These are phyloP conservation scores for Centropristis striata DNA, from an alignment of 2,113 vertebrate genomes.

Conservation along the genomic window DNA sequence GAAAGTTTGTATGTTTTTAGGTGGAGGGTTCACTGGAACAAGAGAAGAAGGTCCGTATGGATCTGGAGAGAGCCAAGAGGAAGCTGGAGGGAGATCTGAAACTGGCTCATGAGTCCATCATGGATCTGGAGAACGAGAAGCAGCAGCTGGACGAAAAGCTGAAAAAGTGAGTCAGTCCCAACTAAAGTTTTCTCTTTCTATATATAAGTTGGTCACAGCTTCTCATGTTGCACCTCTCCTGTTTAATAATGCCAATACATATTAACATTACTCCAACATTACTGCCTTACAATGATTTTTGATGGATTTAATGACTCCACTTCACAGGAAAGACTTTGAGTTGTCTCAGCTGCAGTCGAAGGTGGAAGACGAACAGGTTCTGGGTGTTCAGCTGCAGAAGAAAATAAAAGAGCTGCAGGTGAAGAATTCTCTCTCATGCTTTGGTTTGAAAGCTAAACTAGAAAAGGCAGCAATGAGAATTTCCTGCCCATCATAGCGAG, in stretches of 20 bases:
- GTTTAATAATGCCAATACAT: background rate
- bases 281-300: no score
- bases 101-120: slow-evolving; percentile 57
- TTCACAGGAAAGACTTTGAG: slow-evolving; percentile 78
- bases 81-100: slow-evolving; percentile 69
- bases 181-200: no score
- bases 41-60: slow-evolving; percentile 88
- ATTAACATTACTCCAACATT: background rate
- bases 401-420: slow-evolving; percentile 68
- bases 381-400: slow-evolving; percentile 74
- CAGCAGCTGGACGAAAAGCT: slow-evolving; percentile 86
- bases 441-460: background rate
- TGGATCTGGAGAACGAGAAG: slow-evolving; percentile 78
- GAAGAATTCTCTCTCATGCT: background rate
- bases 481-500: no score
- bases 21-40: slow-evolving; percentile 86
- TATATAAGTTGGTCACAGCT: background rate
- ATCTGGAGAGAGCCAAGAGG: slow-evolving; percentile 72
- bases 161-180: slow-evolving; percentile 41
- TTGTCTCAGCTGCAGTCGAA: slow-evolving; percentile 70
- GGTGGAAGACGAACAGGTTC: slow-evolving; percentile 72
- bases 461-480: no score
- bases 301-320: background rate
- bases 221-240: background rate
- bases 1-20: slow-evolving; percentile 32